Evolutionary conservation across 2,888 invertebrate species (phyloP).

Genomic region (Synanthedon vespiformis): DNA sequence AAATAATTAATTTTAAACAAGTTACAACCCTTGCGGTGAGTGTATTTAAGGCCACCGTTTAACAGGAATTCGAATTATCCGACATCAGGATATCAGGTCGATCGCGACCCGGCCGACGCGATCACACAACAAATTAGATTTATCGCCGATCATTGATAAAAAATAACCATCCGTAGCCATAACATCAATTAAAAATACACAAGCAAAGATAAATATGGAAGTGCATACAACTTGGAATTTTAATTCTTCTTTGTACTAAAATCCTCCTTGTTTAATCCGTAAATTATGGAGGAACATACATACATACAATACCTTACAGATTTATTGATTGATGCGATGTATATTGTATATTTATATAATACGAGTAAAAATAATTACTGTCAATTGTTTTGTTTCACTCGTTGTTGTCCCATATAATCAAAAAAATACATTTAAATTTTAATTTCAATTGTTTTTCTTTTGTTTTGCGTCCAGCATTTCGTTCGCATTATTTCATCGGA

Average conservation of each 20-base stretch:
- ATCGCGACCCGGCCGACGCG: not conserved
- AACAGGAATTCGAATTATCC: not conserved
- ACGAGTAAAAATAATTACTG: no score
- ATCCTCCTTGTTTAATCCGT: no score
- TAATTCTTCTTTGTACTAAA: no score
- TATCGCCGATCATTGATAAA: not conserved
- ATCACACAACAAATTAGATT: not conserved
- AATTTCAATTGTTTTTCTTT: not conserved
- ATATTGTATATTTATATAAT: no score
- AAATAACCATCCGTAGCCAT: not conserved
- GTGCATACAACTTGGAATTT: no score
- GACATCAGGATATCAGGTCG: not conserved
- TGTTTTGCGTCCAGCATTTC: not conserved
- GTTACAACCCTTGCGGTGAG: not conserved
- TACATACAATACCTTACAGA: no score
- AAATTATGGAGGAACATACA: no score
- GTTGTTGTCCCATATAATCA: no score
- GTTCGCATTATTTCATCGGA: constrained; percentile 37
- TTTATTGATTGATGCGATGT: no score
- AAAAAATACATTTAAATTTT: no score
- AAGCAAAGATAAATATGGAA: no score
- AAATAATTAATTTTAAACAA: not conserved
- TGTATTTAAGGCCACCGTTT: not conserved
- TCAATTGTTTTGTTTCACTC: no score
- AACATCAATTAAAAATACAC: not conserved